Evolutionary conservation across 2,113 vertebrate species (phyloP), one percentile per base, ranked within the genome.

Genomic region (Channa maculata): DNA sequence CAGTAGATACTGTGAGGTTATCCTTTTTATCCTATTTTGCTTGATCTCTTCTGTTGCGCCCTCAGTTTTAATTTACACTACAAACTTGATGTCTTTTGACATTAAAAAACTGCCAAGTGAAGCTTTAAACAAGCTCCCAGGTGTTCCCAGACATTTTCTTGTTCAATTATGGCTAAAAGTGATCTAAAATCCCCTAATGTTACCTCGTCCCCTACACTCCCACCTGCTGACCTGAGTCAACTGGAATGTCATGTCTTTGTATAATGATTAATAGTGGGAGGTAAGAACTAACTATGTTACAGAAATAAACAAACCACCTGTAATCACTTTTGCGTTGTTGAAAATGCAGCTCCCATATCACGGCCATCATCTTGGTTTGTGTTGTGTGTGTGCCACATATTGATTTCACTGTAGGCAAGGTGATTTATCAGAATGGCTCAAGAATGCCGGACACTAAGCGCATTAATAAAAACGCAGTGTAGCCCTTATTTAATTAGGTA

Each of bases 371-470:
- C 69, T 75, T 34, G 15, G 67, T 88, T 87, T 83, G 86, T 82
- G 89, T 81, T 53, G 70, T 71, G 63, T 80, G 69, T 77, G 76
- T 67, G 65, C 65, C 60, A 64, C 65, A 52, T 83, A 84, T 82
- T 80, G 89, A 89, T 91, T 86, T 86, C 70, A 73, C 88, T 51
- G 62, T 63, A 77, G 79, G 75, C 74, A 77, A 79, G 82, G 79
- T 84, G 79, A 91, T 89, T 85, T 83, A 86, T 90, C 75, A 72
- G 83, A 82, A 75, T 82, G 67, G 87, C 70, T 83, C 49, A 71
- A 79, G 64, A 66, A 75, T 67, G 60, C 79, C 66, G 71, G 70
- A 88, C 86, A 85, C 54, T 6, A 11, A 68, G 68, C 79, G 82
- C 71, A 91, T 87, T 84, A 85, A 89, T 81, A 80, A 84, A 75